A percentile compares a stretch with the other conserved stretches of the same genome.
These are phyloP conservation scores for Halictus ligatus DNA, from an alignment of 2,888 invertebrate species.

Conservation along the genomic window DNA sequence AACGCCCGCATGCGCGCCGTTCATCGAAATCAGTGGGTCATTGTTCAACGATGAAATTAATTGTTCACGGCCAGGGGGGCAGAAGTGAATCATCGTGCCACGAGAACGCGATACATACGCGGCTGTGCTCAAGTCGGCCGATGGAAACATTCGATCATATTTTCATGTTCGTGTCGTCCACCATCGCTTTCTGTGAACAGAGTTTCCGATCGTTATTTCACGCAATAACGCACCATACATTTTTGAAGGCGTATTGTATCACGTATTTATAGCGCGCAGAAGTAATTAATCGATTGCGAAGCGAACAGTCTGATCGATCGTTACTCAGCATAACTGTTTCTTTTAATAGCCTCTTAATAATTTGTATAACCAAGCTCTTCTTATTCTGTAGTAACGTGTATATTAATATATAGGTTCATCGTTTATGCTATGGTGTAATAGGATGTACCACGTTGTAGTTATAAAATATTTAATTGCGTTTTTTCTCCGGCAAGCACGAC, in stretches of 20 bases:
- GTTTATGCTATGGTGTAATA: neutral
- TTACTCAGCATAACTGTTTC: neutral
- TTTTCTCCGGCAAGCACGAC: neutral
- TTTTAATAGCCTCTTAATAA: neutral
- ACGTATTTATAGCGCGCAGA: neutral
- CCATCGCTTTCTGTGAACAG: neutral
- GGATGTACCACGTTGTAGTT: neutral
- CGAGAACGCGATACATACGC: neutral
- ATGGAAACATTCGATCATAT: neutral
- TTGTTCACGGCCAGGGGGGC: slow-evolving; percentile 14
- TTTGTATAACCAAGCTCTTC: neutral
- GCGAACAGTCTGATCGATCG: neutral
- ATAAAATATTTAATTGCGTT: neutral
- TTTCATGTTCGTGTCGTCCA: neutral
- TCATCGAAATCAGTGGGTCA: slow-evolving; percentile 35
- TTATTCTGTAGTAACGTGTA: too few relatives aligned
- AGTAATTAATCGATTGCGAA: neutral
- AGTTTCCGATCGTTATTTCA: neutral
- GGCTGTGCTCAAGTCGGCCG: neutral
- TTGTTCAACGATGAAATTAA: slow-evolving; percentile 32
- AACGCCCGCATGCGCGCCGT: slow-evolving; percentile 35
- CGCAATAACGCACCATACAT: neutral
- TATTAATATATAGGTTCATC: too few relatives aligned
- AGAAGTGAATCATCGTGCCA: slow-evolving; percentile 34
- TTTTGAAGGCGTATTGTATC: neutral